Base-by-base conservation (phyloP, 2,797 vertebrate species). In the Peromyscus attwateri region DNA sequence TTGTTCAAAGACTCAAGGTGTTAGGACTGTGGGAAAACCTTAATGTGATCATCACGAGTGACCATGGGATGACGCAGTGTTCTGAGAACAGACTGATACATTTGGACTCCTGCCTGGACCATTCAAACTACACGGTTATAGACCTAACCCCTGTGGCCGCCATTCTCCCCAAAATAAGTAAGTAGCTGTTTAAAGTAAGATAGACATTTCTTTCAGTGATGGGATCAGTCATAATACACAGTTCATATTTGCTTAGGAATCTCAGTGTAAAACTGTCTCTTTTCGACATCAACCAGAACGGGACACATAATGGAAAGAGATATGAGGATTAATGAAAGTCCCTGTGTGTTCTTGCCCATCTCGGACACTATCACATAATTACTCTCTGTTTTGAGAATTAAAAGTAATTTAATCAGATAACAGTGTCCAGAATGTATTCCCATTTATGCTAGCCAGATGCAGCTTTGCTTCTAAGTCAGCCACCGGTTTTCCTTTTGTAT, bases 41-140 rank as follows among this genome's bases (percentile, higher is more conserved):
- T 64, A 99, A 99, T 90, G 73, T 99, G 43, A 98, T 99, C 5
- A 98, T 99, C 92, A 99, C 99, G 68, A 99, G 99, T 23, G 99
- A 99, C 98, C 99, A 99, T 46, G 99, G 99, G 46, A 99, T 99
- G 99, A 96, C 99, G 34, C 99, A 99, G 97, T 99, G 99, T 87
- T 99, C 99, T 3, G 6, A 98, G 7, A 82, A 99, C 0, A 99
- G 98, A 94, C 90, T 99, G 95, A 99, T 99, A 91, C 60, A 68
- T 37, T 98, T 99, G 98, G 99, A 99, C 87, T 0, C 17, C 0
- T 99, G 99, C 98, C 97, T 99, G 3, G 93, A 97, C 73, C 98
- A 90, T 0, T 95, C 97, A 64, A 98, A 98, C 97, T 99, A 99
- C 95, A 98, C 94, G 0, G 94, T 99, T 83, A 98, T 99, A 97